phyloP scores from a whole-genome alignment of 2,113 vertebrate genomes.

The Tupaia chinensis region DNA sequence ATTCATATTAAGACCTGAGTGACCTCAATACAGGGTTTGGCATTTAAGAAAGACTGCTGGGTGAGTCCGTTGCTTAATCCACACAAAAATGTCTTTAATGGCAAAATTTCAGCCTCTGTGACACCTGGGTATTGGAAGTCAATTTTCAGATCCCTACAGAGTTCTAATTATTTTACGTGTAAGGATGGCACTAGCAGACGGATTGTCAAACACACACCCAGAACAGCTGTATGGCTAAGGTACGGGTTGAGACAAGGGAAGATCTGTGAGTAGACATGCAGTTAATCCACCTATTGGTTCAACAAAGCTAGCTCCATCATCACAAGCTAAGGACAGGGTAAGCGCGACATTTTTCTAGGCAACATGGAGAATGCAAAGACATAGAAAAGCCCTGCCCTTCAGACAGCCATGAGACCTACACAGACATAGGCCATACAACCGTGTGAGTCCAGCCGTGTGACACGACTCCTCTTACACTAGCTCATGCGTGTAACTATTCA shows the following conservation, averaged over 20 bases:
- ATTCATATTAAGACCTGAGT: neutral
- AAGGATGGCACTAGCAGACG: neutral
- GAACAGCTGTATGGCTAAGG: neutral
- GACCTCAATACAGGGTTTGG: neutral
- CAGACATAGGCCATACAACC: accelerated
- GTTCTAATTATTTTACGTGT: conserved; percentile 2
- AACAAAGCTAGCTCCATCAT: neutral
- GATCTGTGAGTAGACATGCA: neutral
- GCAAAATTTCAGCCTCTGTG: neutral
- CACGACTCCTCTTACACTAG: neutral
- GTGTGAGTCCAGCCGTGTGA: neutral
- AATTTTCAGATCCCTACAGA: neutral
- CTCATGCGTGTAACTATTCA: neutral
- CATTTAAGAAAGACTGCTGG: neutral
- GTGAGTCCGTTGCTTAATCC: neutral
- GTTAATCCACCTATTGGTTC: neutral
- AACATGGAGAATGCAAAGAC: neutral
- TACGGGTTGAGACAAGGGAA: neutral
- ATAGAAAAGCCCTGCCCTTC: neutral
- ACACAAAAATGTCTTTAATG: neutral
- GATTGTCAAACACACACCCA: neutral
- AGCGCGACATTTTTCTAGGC: neutral
- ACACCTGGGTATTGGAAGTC: neutral
- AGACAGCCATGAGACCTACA: neutral
- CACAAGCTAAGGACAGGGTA: neutral